These are phyloP conservation scores for Carollia perspicillata DNA, from an alignment of 2,113 vertebrate genomes.

Conservation along the genomic window DNA sequence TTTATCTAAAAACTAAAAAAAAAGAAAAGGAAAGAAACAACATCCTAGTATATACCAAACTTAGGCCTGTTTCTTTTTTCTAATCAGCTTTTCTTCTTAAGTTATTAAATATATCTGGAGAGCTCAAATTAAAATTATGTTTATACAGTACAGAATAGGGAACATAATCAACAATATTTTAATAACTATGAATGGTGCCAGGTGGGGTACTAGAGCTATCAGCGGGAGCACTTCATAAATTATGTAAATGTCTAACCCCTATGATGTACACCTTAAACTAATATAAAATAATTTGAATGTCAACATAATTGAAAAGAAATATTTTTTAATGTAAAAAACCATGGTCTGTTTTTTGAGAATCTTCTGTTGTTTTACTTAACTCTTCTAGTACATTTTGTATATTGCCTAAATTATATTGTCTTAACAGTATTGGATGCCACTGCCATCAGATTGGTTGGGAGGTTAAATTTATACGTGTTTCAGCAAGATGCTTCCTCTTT, in stretches of 20 bases:
- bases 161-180: neutral
- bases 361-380: constrained; percentile 18
- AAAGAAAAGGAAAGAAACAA: neutral
- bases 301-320: neutral
- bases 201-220: neutral
- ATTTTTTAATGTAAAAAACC: neutral
- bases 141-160: neutral
- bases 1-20: neutral
- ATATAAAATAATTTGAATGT: neutral
- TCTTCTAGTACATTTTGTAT: constrained; percentile 15
- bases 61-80: neutral
- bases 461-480: constrained; percentile 14
- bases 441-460: neutral
- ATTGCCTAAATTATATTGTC: constrained; percentile 4
- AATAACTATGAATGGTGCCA: neutral
- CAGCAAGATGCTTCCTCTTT: neutral
- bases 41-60: neutral
- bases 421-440: neutral
- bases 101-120: neutral
- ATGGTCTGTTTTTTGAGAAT: neutral
- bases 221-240: neutral
- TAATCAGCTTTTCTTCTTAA: constrained; percentile 5
- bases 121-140: constrained; percentile 27
- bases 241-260: neutral
- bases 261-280: neutral